Percentiles rank a stretch among this genome's conserved stretches.
Conservation (phyloP, 2,888 invertebrate genomes). For the Synanthedon tipuliformis region DNA sequence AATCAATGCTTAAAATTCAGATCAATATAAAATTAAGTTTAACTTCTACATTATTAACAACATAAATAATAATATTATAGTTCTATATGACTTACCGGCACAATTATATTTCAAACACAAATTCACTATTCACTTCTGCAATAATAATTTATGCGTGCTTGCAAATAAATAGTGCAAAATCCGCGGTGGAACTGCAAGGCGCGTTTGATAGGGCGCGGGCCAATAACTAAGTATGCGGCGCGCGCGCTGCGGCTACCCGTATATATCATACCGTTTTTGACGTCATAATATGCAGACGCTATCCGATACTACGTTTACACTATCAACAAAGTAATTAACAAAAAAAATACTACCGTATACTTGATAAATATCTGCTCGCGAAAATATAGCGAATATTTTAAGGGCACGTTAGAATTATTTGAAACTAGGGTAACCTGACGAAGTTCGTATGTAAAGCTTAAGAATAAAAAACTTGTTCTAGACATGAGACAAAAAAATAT, state of each 20-base stretch:
- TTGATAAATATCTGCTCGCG: neutral
- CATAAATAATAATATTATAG: too few relatives aligned
- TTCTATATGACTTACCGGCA: constrained; percentile 24
- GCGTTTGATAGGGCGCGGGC: constrained; percentile 34
- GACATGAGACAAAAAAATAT: too few relatives aligned
- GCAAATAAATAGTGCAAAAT: constrained; percentile 13
- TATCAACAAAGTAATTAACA: constrained; percentile 18
- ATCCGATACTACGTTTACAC: constrained; percentile 5
- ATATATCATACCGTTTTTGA: constrained; percentile 47
- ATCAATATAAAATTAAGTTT: too few relatives aligned
- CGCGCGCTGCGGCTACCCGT: constrained; percentile 46
- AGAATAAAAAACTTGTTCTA: too few relatives aligned
- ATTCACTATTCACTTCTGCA: constrained; percentile 36
- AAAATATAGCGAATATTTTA: neutral
- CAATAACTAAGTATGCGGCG: constrained; percentile 38
- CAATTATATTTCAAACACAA: constrained; percentile 26
- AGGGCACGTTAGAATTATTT: too few relatives aligned
- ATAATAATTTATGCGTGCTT: constrained; percentile 13
- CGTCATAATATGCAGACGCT: constrained; percentile 36
- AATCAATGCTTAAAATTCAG: too few relatives aligned
- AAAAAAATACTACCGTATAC: constrained; percentile 11
- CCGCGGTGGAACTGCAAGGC: constrained; percentile 31
- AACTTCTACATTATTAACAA: too few relatives aligned
- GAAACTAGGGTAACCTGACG: too few relatives aligned
- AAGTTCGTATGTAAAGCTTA: too few relatives aligned